These are phyloP conservation scores for human (Homo sapiens) DNA, from an alignment of 2,113 vertebrate genomes.

Conservation along the genomic window GRCh38 chr14:79636501-79637000, in stretches of 20 bases:
- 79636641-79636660: conserved; percentile 55
- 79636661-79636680: conserved; percentile 24
- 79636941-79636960: background rate
- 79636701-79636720: background rate
- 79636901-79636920: background rate
- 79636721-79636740: background rate
- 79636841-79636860: background rate
- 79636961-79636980: background rate
- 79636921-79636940: background rate
- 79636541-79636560: background rate
- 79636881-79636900: background rate
- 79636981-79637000: background rate
- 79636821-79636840: background rate
- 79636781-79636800: background rate
- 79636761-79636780: background rate
- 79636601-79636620: background rate
- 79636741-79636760: background rate
- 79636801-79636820: background rate
- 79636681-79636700: conserved; percentile 11
- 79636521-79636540: background rate
- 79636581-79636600: conserved; percentile 39
- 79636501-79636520: background rate
- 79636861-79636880: background rate
- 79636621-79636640: background rate
- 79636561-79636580: background rate